Percentiles rank a stretch among this genome's conserved stretches.
Conservation (phyloP, 53 echinoderm and acorn worm species). For the Mesocentrotus franciscanus region DNA sequence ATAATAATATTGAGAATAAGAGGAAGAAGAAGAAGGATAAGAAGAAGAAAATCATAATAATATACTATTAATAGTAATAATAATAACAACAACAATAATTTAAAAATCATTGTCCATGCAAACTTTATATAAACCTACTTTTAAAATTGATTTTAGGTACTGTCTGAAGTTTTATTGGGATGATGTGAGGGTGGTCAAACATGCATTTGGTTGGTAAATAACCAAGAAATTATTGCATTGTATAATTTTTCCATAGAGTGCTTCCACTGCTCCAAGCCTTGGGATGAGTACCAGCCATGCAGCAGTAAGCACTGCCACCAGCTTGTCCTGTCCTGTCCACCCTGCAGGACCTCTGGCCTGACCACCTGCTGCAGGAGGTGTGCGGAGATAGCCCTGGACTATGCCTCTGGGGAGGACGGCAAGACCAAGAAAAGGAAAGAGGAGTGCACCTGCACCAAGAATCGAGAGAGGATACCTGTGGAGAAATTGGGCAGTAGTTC, state of each 20-base stretch:
- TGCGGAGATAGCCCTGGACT: conserved; percentile 37
- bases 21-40: no score
- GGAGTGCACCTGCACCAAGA: conserved; percentile 81
- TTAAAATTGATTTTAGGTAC: no score
- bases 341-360: conserved; percentile 65
- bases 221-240: background rate
- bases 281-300: conserved; percentile 84
- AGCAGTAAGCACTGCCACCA: conserved; percentile 83
- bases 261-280: conserved; percentile 76
- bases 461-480: conserved; percentile 71
- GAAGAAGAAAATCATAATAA: no score
- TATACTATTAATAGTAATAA: no score
- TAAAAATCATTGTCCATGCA: no score
- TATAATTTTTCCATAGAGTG: conserved; percentile 66
- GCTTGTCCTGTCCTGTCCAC: conserved; percentile 79
- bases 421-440: conserved; percentile 65
- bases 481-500: conserved; percentile 56
- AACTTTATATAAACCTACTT: no score
- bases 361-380: conserved; percentile 80
- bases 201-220: no score
- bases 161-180: no score
- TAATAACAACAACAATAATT: no score
- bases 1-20: no score
- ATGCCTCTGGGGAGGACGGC: background rate
- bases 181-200: no score